Base-by-base conservation (phyloP, 2,113 vertebrate species). In the Pseudorectes ferrugineus region DNA sequence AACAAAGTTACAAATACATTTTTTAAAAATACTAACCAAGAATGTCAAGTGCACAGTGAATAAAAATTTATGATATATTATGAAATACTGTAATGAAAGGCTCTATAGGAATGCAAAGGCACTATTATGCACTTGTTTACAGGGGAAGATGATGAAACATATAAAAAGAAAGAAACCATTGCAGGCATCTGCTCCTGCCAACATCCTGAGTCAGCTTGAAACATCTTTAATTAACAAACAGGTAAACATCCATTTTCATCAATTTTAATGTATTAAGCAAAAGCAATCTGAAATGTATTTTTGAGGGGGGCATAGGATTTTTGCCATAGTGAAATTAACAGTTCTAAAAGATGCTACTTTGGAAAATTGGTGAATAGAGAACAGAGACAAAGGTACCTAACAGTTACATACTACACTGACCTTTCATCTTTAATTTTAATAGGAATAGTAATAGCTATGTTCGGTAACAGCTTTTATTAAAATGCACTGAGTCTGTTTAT, bases 191-290 rank as follows among this genome's bases (percentile, higher is more conserved):
- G 36, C 93, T 89, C 68, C 95, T 95, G 88, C 72, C 88, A 97
- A 74, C 75, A 92, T 94, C 90, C 90, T 97, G 75, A 96, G 59
- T 92, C 95, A 96, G 6, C 93, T 95, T 92, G 94, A 95, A 96
- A 92, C 92, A 54, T 97, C 95, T 78, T 93, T 96, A 86, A 95
- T 96, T 88, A 96, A 88, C 79, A 94, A 97, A 88, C 92, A 97
- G 92, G 96, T 97, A 92, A 95, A 80, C 28, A 77, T 59, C 71
- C 29, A 40, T 67, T 67, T 85, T 70, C 33, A 77, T 65, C 40
- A 55, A 46, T 82, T 87, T 82, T 19, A 48, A 77, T 26, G n/a
- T 73, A n/a, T 59, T 54, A 66, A 83, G 35, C 9, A 88, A 72
- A 88, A 88, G 54, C 20, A 88, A 72, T 51, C 35, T 35, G 62